These are phyloP conservation scores for Caenorhabditis japonica DNA, from an alignment of 2,888 invertebrate species.

Conservation along the genomic window DNA sequence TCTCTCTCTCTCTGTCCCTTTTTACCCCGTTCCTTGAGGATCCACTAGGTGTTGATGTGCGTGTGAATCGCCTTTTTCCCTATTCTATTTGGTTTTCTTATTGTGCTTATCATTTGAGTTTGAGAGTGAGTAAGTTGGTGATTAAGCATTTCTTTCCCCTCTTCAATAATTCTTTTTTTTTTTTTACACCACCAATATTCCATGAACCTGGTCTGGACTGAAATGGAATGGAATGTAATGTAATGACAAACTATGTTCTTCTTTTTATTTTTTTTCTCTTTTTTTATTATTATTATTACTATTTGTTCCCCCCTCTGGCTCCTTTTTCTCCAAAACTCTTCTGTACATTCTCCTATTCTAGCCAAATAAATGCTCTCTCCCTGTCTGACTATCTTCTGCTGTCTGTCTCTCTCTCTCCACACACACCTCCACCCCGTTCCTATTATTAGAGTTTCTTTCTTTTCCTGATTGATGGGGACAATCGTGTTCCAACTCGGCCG, in stretches of 20 bases:
- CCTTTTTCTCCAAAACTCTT: constrained; percentile 7
- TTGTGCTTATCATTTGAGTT: no score
- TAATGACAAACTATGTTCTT: no score
- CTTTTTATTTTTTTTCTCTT: no score
- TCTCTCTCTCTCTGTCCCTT: not conserved
- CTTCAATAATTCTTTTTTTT: no score
- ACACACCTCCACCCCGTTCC: not conserved
- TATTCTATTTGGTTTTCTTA: no score
- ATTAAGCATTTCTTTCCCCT: no score
- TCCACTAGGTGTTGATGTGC: not conserved
- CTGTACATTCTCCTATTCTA: constrained; percentile 16
- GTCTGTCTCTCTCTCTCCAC: not conserved
- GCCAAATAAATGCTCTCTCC: constrained; percentile 30
- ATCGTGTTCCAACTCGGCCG: constrained; percentile 6
- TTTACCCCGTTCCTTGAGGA: not conserved
- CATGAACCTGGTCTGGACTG: no score
- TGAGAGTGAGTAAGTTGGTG: no score
- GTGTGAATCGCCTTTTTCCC: no score
- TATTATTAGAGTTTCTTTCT: constrained; percentile 1
- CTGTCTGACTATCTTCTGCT: constrained; percentile 4
- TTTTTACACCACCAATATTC: no score
- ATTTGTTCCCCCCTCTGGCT: not conserved
- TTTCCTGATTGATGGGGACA: constrained; percentile 8
- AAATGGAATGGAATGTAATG: no score
- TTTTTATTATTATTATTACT: no score